Conservation (phyloP, 2,113 vertebrate genomes). For the Crocuta crocuta region DNA sequence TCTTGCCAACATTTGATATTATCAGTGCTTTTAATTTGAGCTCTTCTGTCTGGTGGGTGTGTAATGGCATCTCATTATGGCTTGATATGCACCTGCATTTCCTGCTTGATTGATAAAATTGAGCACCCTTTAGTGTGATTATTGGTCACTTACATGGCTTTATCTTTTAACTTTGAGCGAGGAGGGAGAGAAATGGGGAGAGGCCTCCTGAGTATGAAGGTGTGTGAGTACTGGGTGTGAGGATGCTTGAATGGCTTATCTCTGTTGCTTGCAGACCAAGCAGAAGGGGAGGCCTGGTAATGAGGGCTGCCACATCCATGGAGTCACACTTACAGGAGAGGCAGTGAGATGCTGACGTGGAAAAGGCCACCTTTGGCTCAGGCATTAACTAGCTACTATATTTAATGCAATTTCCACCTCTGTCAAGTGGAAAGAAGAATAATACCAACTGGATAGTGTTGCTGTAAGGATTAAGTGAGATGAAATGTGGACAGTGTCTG, state of each 20-base stretch:
- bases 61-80: not conserved
- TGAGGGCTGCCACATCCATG: not conserved
- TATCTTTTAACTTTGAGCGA: not conserved
- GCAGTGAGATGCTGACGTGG: not conserved
- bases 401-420: not conserved
- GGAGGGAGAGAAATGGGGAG: not conserved
- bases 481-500: not conserved
- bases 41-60: not conserved
- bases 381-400: not conserved
- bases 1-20: not conserved
- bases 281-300: not conserved
- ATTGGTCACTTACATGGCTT: not conserved
- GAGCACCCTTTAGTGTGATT: not conserved
- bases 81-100: conserved; percentile 18
- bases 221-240: not conserved
- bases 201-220: not conserved
- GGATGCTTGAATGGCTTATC: not conserved
- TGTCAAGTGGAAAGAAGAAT: not conserved
- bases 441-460: not conserved
- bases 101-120: not conserved
- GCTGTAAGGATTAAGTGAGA: not conserved
- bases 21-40: conserved; percentile 15
- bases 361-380: not conserved
- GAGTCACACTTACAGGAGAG: not conserved
- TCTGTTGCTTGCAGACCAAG: not conserved